Conservation (phyloP, 2,113 vertebrate genomes). For the Propithecus coquereli region DNA sequence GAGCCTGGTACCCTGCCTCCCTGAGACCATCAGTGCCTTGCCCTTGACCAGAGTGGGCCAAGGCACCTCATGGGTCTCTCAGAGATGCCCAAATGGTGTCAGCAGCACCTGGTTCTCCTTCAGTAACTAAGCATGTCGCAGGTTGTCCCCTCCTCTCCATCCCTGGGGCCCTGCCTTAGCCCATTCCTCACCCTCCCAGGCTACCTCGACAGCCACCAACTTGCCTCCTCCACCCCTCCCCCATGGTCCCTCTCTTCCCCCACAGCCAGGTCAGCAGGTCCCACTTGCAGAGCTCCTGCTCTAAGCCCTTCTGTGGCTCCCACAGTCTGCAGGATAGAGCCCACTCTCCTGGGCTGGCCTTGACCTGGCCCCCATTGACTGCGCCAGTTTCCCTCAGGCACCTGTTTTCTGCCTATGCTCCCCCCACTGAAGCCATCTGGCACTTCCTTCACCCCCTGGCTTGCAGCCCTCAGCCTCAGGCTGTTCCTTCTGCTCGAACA, state of each 20-base stretch:
- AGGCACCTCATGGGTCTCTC: background rate
- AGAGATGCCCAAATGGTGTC: background rate
- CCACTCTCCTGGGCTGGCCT: background rate
- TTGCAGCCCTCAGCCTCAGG: background rate
- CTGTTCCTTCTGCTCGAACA: background rate
- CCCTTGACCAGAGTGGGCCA: background rate
- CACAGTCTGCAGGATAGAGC: background rate
- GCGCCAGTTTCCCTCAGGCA: background rate
- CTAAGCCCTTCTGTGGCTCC: background rate
- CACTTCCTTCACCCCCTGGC: background rate
- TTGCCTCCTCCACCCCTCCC: background rate
- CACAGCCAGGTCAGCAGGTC: background rate
- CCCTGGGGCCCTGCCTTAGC: background rate
- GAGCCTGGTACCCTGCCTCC: background rate
- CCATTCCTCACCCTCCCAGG: background rate
- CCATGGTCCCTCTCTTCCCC: too few relatives aligned
- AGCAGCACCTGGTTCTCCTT: background rate
- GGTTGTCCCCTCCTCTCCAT: background rate
- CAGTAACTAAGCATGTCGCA: background rate
- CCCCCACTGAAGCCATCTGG: background rate
- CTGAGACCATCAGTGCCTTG: background rate
- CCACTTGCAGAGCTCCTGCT: background rate
- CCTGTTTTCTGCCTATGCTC: background rate
- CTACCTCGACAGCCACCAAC: background rate
- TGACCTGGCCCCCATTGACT: background rate